Base-by-base conservation (phyloP, 1,140 invertebrate species). In the Pseudachorutes palmiensis region DNA sequence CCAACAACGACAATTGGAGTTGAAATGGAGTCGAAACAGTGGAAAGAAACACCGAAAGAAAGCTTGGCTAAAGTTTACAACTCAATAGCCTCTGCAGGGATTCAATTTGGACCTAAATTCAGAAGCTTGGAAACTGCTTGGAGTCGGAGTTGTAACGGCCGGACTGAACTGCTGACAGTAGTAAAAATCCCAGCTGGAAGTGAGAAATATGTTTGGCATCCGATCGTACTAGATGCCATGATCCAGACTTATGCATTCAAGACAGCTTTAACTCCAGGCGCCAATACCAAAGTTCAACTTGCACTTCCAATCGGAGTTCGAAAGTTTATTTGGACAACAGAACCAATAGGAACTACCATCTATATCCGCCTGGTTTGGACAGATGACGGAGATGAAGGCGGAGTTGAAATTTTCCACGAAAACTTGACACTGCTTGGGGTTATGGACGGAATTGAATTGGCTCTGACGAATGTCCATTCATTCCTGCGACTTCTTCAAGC, bases 361-460 rank as follows among this genome's bases (percentile, higher is more conserved):
- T 63, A 36, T 24, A 28, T 26, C 14, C 28, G 41, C 31, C 36
- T 14, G 29, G 33, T 2, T 22, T 59, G 66, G 45, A 2, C 5
- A 2, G 26, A 31, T 12, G 29, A 28, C 1, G 31, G 33, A 16
- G n/a, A n/a, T n/a, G 24, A 41, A 45, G 66, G 41, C 16, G 19
- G 5, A 1, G 57, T 68, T 24, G 26, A 33, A 16, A 22, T 68
- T 16, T 36, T 31, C 2, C 30, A 64, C 51, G 61, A 64, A 19
- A 0, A 30, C 1, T 61, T 61, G 1, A 19, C 2, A 2, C 12
- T 64, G 30, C 30, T 68, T 16, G 61, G 33, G 19, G 9, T 58
- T 1, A 58, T 68, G 66, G 33, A 68, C 31, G 62, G 55, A 19
- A 16, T 68, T 2, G 36, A 30, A 0, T 26, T 68, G n/a, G 24